Evolutionary conservation across 2,797 vertebrate species (phyloP).

Genomic region (Falco naumanni): DNA sequence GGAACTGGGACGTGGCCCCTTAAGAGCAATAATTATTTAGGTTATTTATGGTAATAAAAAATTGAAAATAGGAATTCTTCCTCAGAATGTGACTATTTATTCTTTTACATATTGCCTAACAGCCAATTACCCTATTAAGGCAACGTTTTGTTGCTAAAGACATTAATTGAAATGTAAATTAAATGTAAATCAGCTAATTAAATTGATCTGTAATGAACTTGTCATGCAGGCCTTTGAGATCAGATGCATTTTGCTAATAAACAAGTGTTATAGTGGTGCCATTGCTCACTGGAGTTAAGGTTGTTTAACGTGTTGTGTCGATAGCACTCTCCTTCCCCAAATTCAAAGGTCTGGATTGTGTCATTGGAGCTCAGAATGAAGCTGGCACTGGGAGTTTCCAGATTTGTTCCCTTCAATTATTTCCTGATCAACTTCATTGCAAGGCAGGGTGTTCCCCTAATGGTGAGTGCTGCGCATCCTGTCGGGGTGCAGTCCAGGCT

Average conservation of each 20-base stretch:
- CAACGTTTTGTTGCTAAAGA: constrained; percentile 83
- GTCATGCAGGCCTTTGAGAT: constrained; percentile 80
- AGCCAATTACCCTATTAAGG: constrained; percentile 86
- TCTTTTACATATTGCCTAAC: constrained; percentile 84
- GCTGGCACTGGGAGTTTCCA: background rate
- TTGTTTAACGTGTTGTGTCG: constrained; percentile 33
- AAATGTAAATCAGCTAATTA: constrained; percentile 87
- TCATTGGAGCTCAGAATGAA: background rate
- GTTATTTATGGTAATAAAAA: constrained; percentile 88
- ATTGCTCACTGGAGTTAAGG: constrained; percentile 64
- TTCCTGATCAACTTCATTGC: background rate
- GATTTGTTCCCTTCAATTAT: background rate
- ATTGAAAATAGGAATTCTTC: constrained; percentile 84
- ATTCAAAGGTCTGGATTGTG: background rate
- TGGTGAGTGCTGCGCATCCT: background rate
- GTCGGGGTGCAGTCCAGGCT: background rate
- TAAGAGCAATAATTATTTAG: constrained; percentile 86
- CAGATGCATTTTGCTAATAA: constrained; percentile 81
- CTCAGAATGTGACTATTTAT: constrained; percentile 82
- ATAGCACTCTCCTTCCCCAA: background rate
- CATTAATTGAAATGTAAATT: constrained; percentile 88
- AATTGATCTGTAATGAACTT: constrained; percentile 86
- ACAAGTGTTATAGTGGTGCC: constrained; percentile 69
- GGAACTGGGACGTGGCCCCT: constrained; percentile 79
- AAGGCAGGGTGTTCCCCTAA: background rate